Evolutionary conservation across 2,113 vertebrate genomes (phyloP), one percentile per base, ranked within the genome.

Genomic region (Sinocyclocheilus maitianheensis): DNA sequence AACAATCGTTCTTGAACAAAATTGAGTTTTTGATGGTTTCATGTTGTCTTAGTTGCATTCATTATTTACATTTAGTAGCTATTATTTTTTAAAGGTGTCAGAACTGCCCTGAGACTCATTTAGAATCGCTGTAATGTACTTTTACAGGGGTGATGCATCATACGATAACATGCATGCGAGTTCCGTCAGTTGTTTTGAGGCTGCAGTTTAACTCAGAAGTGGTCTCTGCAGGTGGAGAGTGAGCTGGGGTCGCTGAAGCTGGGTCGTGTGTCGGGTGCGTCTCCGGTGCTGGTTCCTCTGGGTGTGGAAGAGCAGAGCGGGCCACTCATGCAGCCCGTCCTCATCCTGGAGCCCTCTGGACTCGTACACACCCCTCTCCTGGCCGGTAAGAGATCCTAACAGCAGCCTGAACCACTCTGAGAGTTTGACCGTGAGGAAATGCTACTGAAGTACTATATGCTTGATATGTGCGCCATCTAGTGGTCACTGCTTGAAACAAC

Each of bases 321-420:
- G 9, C 72, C 96, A 48, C 87, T 97, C 51, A 93, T 98, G 40
- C 97, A 97, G 91, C 96, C 96, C 2, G 90, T 98, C 84, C 93
- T 99, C 84, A 95, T 99, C 86, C 92, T 98, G 84, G 97, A 98
- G 55, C 96, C 96, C n/a, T 96, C 96, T 0, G 95, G 95, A 55
- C 90, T 94, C 26, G 86, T 96, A 74, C 97, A 95, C 46, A 0
- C 95, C 94, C 89, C 96, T 0, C 91, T 98, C 62, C 93, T 98
- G 89, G 92, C 96, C 0, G 97, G 97, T 98, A 88, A 94, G 95
- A 67, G 20, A n/a, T 5, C 69, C 43, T 9, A 62, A 62, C 22
- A 1, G 30, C 40, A 55, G n/a, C 48, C 55, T 7, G 0, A 18
- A 46, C 9, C 55, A 37, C 14, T 37, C 55, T n/a, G 11, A 69